Percentiles rank a stretch among this genome's conserved stretches.
phyloP scores from a whole-genome alignment of 2,888 invertebrate genomes.

The Caenorhabditis macrosperma region DNA sequence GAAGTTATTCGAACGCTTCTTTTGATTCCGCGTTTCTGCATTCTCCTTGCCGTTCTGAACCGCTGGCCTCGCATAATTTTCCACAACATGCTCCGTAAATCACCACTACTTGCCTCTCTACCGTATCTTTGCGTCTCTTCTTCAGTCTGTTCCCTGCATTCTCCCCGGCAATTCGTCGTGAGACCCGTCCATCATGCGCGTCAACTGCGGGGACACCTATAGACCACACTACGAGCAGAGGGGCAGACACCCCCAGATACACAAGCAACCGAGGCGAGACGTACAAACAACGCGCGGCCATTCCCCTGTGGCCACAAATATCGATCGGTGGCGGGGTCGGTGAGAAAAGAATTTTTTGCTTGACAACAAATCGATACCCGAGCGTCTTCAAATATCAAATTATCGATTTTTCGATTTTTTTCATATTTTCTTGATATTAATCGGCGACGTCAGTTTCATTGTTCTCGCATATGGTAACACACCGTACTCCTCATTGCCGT shows the following conservation, averaged over 20 bases:
- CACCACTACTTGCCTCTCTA: slow-evolving; percentile 7
- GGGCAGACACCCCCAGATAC: neutral
- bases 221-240: neutral
- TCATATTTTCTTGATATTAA: neutral
- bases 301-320: slow-evolving; percentile 36
- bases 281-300: slow-evolving; percentile 56
- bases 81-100: too few relatives aligned
- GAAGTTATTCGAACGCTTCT: too few relatives aligned
- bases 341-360: neutral
- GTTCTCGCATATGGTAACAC: too few relatives aligned
- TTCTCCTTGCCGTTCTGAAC: too few relatives aligned
- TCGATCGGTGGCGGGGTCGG: slow-evolving; percentile 10
- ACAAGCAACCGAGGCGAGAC: slow-evolving; percentile 21
- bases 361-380: slow-evolving; percentile 19
- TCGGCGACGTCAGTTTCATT: neutral
- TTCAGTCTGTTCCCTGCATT: neutral
- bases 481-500: too few relatives aligned
- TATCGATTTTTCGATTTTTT: slow-evolving; percentile 39
- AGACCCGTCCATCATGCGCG: slow-evolving; percentile 50
- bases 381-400: neutral
- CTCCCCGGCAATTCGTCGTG: slow-evolving; percentile 13
- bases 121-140: slow-evolving; percentile 3
- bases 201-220: neutral
- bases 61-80: too few relatives aligned
- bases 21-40: too few relatives aligned